Conservation (phyloP, 2,888 invertebrate genomes). For the Ochlodes sylvanus region DNA sequence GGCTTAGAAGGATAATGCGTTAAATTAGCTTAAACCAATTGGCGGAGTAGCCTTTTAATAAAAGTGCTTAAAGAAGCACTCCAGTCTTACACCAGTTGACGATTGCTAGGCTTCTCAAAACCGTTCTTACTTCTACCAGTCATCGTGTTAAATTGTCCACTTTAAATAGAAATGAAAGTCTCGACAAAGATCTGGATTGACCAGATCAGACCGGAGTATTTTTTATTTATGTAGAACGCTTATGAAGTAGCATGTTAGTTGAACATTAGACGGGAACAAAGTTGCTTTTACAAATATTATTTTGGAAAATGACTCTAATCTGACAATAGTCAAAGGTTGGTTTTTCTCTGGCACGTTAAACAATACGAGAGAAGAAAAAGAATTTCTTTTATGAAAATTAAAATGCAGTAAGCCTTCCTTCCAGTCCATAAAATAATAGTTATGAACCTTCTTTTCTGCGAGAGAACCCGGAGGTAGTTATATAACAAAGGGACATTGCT, state of each 20-base stretch:
- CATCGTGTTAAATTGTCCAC: background rate
- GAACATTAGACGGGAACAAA: too few species aligned
- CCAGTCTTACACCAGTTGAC: background rate
- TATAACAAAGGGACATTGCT: constrained; percentile 23
- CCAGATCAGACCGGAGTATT: too few species aligned
- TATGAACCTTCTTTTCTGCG: constrained; percentile 19
- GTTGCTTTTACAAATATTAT: background rate
- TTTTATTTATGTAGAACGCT: too few species aligned
- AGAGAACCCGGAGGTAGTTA: background rate
- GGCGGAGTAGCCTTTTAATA: too few species aligned
- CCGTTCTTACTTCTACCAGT: background rate
- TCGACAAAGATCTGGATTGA: too few species aligned
- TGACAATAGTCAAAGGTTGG: background rate
- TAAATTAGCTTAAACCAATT: too few species aligned
- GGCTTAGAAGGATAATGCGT: too few species aligned
- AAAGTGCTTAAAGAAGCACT: background rate
- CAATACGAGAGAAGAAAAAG: constrained; percentile 5
- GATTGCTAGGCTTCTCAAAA: background rate
- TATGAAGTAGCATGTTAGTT: too few species aligned
- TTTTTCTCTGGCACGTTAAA: constrained; percentile 3
- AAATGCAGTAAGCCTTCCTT: constrained; percentile 17
- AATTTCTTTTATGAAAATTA: constrained; percentile 14
- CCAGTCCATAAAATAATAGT: constrained; percentile 20
- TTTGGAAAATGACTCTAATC: background rate
- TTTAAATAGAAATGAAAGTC: too few species aligned